These are phyloP conservation scores for Grantiella picta DNA, from an alignment of 2,113 vertebrate genomes.

Conservation along the genomic window DNA sequence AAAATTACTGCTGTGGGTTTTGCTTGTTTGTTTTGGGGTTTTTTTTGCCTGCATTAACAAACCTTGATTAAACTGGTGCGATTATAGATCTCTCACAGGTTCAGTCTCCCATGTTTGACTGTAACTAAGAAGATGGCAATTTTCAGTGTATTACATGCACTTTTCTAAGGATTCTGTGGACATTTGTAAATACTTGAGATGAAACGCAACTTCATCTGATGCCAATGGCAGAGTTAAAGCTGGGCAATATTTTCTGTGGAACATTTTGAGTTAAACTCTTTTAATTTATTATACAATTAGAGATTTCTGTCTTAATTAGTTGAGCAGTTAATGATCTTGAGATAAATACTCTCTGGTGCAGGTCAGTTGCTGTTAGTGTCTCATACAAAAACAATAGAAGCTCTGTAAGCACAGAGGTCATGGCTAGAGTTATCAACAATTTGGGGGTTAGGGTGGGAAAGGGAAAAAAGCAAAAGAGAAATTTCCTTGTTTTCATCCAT, in stretches of 20 bases:
- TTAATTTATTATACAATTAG: conserved; percentile 7
- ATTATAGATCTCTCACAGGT: neutral
- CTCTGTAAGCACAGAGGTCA: neutral
- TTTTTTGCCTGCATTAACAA: neutral
- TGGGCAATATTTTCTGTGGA: neutral
- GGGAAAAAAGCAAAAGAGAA: neutral
- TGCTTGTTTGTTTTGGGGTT: neutral
- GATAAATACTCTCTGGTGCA: neutral
- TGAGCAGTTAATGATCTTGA: neutral
- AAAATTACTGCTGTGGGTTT: neutral
- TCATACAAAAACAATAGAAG: conserved; percentile 17
- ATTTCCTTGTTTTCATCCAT: neutral
- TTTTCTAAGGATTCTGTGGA: neutral
- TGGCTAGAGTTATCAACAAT: neutral
- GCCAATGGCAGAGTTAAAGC: neutral
- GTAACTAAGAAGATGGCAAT: neutral
- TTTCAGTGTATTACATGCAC: neutral
- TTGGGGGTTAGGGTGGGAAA: neutral
- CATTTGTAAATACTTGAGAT: neutral
- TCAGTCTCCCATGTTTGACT: neutral
- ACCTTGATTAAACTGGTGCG: neutral
- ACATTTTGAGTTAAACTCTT: neutral
- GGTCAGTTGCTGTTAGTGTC: neutral
- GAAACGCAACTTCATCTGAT: neutral
- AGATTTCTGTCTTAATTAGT: conserved; percentile 29